phyloP scores from a whole-genome alignment of 2,797 vertebrate species.

The Rhadinocentrus ornatus region DNA sequence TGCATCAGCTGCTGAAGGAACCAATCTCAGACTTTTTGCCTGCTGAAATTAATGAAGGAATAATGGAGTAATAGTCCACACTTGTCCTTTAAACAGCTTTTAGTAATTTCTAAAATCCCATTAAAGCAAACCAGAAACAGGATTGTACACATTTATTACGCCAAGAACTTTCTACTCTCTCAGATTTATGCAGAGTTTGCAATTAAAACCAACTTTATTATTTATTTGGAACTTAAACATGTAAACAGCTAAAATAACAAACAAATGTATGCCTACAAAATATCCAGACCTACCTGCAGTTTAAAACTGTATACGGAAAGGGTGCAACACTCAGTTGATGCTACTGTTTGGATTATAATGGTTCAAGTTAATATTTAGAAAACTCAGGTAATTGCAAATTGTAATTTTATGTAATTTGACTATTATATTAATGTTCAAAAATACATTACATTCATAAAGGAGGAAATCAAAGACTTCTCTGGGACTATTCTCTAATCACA shows the following conservation, averaged over 20 bases:
- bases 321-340: neutral
- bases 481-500: no score
- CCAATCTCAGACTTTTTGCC: neutral
- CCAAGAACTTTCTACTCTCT: neutral
- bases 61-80: neutral
- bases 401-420: neutral
- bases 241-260: neutral
- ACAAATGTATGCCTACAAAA: neutral
- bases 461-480: neutral
- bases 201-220: neutral
- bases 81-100: neutral
- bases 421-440: neutral
- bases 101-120: neutral
- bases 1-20: neutral
- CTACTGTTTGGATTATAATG: neutral
- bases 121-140: neutral
- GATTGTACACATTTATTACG: neutral
- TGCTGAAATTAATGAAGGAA: neutral
- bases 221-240: neutral
- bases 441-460: neutral
- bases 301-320: neutral
- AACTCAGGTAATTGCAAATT: neutral
- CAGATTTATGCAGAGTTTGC: neutral
- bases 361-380: neutral
- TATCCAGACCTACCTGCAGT: neutral